Percentiles rank a stretch among this genome's conserved stretches.
phyloP scores from a whole-genome alignment of 2,888 invertebrate genomes.

The Agrotis puta region DNA sequence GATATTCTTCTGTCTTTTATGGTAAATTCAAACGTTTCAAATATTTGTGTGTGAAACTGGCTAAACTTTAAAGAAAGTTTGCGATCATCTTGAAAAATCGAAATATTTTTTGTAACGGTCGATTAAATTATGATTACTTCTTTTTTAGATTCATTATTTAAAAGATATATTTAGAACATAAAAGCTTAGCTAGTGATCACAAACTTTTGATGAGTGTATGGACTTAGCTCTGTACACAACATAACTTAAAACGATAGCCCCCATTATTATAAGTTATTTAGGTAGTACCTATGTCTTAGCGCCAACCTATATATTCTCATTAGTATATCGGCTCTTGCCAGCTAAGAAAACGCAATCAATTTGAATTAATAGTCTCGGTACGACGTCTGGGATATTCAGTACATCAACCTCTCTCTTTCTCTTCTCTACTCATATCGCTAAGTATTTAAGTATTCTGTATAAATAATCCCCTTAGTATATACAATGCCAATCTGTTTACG shows the following conservation, averaged over 20 bases:
- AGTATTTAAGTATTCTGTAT: constrained; percentile 16
- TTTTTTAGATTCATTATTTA: too few relatives aligned
- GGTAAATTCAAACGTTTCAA: neutral
- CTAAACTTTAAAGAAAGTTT: neutral
- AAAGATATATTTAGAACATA: too few relatives aligned
- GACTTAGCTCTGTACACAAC: neutral
- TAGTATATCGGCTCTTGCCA: constrained; percentile 2
- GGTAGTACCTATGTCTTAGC: neutral
- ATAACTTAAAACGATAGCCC: neutral
- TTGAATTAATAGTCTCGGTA: constrained; percentile 16
- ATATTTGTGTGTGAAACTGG: neutral
- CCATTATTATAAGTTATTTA: neutral
- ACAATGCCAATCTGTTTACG: constrained; percentile 40
- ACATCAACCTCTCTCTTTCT: constrained; percentile 15
- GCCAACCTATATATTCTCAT: neutral
- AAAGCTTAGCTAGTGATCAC: too few relatives aligned
- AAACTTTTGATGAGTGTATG: too few relatives aligned
- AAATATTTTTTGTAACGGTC: too few relatives aligned
- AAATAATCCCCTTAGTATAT: constrained; percentile 28
- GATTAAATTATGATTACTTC: too few relatives aligned
- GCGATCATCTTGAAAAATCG: too few relatives aligned
- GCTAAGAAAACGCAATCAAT: constrained; percentile 5
- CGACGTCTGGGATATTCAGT: constrained; percentile 9
- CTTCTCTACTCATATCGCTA: constrained; percentile 10
- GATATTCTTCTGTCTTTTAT: neutral